Percentiles rank a stretch among this genome's conserved stretches.
Evolutionary conservation across 2,888 invertebrate genomes (phyloP).

Genomic region (Hypena proboscidalis): DNA sequence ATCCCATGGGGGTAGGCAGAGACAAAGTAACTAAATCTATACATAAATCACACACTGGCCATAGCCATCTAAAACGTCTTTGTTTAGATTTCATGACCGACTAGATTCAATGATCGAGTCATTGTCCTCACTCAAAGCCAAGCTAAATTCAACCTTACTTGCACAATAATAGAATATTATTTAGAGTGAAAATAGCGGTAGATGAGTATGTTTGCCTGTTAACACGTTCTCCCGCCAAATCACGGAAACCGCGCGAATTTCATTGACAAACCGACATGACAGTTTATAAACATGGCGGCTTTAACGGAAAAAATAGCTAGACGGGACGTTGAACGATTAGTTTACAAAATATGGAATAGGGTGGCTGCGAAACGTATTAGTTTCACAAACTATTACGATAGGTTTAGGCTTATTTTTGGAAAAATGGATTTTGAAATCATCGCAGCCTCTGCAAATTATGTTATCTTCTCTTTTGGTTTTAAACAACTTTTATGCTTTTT

Average conservation of each 20-base stretch:
- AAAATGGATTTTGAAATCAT: too few species aligned
- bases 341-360: conserved; percentile 81
- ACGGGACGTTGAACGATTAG: conserved; percentile 75
- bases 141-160: conserved; percentile 9
- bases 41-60: too few species aligned
- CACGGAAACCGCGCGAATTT: conserved; percentile 79
- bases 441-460: too few species aligned
- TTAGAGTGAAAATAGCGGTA: conserved; percentile 24
- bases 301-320: conserved; percentile 79
- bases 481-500: too few species aligned
- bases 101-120: conserved; percentile 39
- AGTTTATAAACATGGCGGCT: conserved; percentile 79
- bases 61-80: too few species aligned
- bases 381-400: conserved; percentile 59
- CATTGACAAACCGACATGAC: conserved; percentile 73
- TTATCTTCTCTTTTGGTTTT: too few species aligned
- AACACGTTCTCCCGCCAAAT: conserved; percentile 65
- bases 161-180: conserved; percentile 9
- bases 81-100: conserved; percentile 7
- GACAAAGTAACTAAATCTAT: too few species aligned
- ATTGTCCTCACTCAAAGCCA: conserved; percentile 36
- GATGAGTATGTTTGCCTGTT: conserved; percentile 35
- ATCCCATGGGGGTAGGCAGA: too few species aligned
- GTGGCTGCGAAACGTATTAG: conserved; percentile 65
- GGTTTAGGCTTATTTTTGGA: too few species aligned